Percentiles rank a stretch among this genome's conserved stretches.
These are phyloP conservation scores for Porites evermanni DNA, from an alignment of 92 coral and sea anemone genomes.

Conservation along the genomic window DNA sequence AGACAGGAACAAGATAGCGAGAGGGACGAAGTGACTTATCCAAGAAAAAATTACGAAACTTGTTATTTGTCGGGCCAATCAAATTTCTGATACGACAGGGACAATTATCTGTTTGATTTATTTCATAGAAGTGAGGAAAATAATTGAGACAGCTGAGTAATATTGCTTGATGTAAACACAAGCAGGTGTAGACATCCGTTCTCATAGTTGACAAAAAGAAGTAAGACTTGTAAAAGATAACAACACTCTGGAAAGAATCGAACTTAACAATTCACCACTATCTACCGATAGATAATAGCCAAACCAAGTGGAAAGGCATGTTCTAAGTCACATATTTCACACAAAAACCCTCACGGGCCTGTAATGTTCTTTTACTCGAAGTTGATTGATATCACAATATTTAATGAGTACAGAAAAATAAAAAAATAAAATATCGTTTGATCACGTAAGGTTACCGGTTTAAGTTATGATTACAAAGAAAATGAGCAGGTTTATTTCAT, in stretches of 20 bases:
- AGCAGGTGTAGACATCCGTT: conserved; percentile 53
- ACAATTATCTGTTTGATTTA: conserved; percentile 46
- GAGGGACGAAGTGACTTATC: conserved; percentile 6
- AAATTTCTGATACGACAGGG: conserved; percentile 29
- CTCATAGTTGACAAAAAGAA: conserved; percentile 14
- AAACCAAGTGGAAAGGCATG: conserved; percentile 5
- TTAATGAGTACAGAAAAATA: conserved; percentile 35
- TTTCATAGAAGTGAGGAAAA: conserved; percentile 36
- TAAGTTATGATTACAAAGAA: conserved; percentile 33
- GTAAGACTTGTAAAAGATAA: conserved; percentile 43
- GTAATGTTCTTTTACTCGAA: conserved; percentile 39
- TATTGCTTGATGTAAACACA: conserved; percentile 32
- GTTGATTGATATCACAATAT: conserved; percentile 35
- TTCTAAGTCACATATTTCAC: conserved; percentile 25
- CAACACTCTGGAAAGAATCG: background rate
- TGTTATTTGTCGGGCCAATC: conserved; percentile 25
- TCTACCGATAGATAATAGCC: conserved; percentile 9
- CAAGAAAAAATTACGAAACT: conserved; percentile 19
- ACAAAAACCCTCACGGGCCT: conserved; percentile 23
- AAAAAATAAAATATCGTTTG: conserved; percentile 21
- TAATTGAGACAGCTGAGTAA: conserved; percentile 56
- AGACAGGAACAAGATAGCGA: background rate
- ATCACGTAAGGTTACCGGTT: conserved; percentile 52
- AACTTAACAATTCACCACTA: conserved; percentile 15
- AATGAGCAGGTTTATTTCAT: conserved; percentile 28